These are phyloP conservation scores for Artibeus lituratus DNA, from an alignment of 2,797 vertebrate genomes.

Conservation along the genomic window DNA sequence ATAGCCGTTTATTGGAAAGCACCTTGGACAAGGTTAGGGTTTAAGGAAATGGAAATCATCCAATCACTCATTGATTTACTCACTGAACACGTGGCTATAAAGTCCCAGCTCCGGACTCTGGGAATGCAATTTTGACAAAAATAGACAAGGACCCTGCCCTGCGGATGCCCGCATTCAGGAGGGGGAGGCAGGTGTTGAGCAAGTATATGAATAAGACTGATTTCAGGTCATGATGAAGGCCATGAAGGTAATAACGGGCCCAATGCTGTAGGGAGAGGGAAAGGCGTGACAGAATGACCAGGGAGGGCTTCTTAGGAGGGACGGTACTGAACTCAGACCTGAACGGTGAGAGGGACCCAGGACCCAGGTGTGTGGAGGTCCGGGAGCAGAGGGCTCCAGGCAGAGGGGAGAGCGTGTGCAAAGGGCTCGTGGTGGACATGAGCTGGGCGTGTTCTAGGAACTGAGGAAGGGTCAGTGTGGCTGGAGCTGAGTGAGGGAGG, in stretches of 20 bases:
- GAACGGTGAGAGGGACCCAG: not conserved
- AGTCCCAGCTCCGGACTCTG: not conserved
- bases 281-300: not conserved
- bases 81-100: not conserved
- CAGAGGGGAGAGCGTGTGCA: rapidly evolving
- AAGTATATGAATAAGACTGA: not conserved
- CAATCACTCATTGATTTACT: not conserved
- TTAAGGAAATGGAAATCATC: not conserved
- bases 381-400: not conserved
- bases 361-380: not conserved
- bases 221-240: not conserved
- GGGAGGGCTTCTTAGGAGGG: not conserved
- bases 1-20: not conserved
- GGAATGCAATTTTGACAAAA: not conserved
- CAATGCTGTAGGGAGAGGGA: not conserved
- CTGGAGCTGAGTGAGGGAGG: not conserved
- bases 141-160: not conserved
- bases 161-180: not conserved
- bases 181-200: not conserved
- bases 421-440: not conserved
- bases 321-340: not conserved
- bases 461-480: not conserved
- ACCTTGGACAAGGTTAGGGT: not conserved
- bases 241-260: not conserved
- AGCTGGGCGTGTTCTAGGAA: not conserved